These are phyloP conservation scores for Oriolus oriolus DNA, from an alignment of 2,113 vertebrate genomes.

Conservation along the genomic window DNA sequence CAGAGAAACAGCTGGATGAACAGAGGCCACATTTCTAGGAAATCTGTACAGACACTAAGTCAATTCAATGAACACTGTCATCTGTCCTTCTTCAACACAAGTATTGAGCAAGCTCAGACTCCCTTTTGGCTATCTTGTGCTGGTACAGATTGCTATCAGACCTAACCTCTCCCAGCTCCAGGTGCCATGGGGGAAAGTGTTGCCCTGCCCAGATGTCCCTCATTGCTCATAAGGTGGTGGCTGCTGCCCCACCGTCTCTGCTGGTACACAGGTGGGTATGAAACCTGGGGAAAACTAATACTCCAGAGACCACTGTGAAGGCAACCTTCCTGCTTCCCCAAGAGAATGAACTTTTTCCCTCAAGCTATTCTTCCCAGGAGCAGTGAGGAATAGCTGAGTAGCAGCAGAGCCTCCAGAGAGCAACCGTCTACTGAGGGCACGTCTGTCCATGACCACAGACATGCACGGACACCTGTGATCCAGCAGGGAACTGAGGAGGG, in stretches of 20 bases:
- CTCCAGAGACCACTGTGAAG: neutral
- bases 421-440: neutral
- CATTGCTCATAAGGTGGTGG: neutral
- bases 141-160: neutral
- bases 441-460: neutral
- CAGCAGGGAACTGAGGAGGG: neutral
- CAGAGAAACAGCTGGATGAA: neutral
- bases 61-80: neutral
- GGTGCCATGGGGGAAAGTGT: neutral
- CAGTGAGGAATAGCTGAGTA: neutral
- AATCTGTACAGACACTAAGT: neutral
- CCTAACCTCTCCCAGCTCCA: neutral
- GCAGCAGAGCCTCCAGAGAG: neutral
- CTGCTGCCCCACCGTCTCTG: neutral
- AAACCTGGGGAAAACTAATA: neutral
- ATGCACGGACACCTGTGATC: neutral
- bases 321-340: neutral
- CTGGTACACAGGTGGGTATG: fast-evolving
- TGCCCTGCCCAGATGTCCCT: neutral
- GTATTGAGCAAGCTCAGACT: neutral
- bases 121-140: neutral
- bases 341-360: neutral
- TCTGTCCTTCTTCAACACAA: neutral
- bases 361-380: neutral
- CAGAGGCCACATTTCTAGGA: neutral